phyloP scores from a whole-genome alignment of 2,888 invertebrate species.

The Autographa pulchrina region DNA sequence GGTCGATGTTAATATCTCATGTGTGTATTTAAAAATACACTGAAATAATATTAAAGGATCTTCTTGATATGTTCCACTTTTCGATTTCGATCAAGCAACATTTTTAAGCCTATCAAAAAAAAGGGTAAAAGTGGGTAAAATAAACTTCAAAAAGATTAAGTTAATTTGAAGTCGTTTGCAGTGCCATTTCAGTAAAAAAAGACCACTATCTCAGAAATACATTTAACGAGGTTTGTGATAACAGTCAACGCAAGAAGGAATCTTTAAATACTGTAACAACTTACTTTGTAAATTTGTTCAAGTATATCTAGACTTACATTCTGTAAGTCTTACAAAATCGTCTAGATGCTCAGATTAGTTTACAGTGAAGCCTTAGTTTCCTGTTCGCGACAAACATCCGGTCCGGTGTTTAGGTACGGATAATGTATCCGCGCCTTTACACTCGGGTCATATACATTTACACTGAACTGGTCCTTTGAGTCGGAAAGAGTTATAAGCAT shows the following conservation, averaged over 20 bases:
- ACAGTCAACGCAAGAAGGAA: too few relatives aligned
- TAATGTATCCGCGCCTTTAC: conserved; percentile 25
- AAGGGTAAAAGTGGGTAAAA: too few relatives aligned
- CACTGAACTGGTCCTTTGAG: conserved; percentile 5
- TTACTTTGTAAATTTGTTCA: neutral
- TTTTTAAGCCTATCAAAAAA: too few relatives aligned
- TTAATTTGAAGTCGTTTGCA: too few relatives aligned
- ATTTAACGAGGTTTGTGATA: too few relatives aligned
- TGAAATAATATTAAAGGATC: too few relatives aligned
- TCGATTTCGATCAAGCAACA: too few relatives aligned
- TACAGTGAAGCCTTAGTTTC: conserved; percentile 8
- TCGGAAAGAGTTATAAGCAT: neutral
- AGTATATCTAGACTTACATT: neutral
- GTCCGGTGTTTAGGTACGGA: conserved; percentile 21
- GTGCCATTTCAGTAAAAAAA: too few relatives aligned
- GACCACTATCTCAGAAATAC: too few relatives aligned
- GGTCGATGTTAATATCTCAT: neutral
- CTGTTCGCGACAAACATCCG: conserved; percentile 41
- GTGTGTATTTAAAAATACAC: neutral
- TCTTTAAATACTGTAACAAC: too few relatives aligned
- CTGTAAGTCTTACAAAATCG: neutral
- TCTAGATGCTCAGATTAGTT: conserved; percentile 22
- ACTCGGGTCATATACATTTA: neutral
- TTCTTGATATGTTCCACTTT: too few relatives aligned
- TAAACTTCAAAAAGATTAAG: too few relatives aligned